Conservation (phyloP, 2,888 invertebrate species). For the Coleophora flavipennella region DNA sequence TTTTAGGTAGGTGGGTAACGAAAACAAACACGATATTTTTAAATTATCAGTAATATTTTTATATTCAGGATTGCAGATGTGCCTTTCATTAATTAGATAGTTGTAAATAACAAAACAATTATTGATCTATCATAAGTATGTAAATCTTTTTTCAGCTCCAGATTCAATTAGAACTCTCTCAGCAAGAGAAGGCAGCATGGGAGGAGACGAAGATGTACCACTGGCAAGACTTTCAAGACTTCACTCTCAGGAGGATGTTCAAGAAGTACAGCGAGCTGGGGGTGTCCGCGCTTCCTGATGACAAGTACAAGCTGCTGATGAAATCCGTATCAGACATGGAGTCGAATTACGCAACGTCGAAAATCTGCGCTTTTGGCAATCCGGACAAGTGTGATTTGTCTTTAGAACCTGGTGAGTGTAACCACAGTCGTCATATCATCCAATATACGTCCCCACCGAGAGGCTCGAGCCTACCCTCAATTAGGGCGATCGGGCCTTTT, state of each 20-base stretch:
- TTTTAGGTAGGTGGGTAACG: too few relatives aligned
- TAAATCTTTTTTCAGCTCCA: slow-evolving; percentile 49
- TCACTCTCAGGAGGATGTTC: slow-evolving; percentile 81
- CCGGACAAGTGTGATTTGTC: slow-evolving; percentile 76
- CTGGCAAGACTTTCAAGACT: slow-evolving; percentile 82
- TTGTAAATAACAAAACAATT: too few relatives aligned
- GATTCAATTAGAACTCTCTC: slow-evolving; percentile 51
- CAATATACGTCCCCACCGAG: too few relatives aligned
- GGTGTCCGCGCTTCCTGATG: slow-evolving; percentile 78
- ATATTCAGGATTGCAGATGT: too few relatives aligned
- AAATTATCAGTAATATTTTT: too few relatives aligned
- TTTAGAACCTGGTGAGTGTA: slow-evolving; percentile 77
- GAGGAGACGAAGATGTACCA: slow-evolving; percentile 77
- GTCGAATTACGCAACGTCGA: slow-evolving; percentile 82
- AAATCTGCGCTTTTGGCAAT: slow-evolving; percentile 81
- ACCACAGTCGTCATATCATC: too few relatives aligned
- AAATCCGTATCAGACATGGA: slow-evolving; percentile 81
- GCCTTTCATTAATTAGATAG: too few relatives aligned
- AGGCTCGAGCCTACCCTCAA: too few relatives aligned
- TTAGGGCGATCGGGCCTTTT: too few relatives aligned
- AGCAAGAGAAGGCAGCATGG: slow-evolving; percentile 76
- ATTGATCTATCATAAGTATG: too few relatives aligned
- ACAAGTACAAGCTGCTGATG: slow-evolving; percentile 75
- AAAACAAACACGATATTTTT: too few relatives aligned
- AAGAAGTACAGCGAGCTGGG: slow-evolving; percentile 81